These are phyloP conservation scores for Aldabrachelys gigantea DNA, from an alignment of 2,113 vertebrate genomes.

Conservation along the genomic window DNA sequence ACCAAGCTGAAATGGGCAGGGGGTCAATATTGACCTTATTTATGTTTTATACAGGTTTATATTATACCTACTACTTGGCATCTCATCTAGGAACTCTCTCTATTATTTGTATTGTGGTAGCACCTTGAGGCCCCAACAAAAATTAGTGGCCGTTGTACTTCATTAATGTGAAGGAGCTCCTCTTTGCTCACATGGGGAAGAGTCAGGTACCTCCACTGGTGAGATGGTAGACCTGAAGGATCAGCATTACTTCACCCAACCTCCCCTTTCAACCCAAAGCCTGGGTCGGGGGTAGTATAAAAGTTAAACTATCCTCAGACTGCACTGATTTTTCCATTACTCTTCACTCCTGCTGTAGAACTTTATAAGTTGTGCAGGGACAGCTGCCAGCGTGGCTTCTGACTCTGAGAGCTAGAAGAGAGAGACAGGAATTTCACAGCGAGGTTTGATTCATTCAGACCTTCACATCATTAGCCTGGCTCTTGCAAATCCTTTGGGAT, in stretches of 20 bases:
- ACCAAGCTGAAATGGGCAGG: not conserved
- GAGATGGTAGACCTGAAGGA: not conserved
- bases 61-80: not conserved
- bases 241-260: no score
- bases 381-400: not conserved
- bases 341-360: not conserved
- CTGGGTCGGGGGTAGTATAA: not conserved
- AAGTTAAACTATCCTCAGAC: not conserved
- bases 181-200: not conserved
- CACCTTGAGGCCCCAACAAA: not conserved
- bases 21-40: slow-evolving; percentile 1
- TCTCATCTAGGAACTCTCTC: not conserved
- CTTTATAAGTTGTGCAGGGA: not conserved
- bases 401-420: not conserved
- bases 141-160: not conserved
- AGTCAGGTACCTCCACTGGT: not conserved
- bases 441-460: not conserved
- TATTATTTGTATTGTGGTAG: not conserved
- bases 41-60: slow-evolving; percentile 23
- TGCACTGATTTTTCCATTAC: accelerated
- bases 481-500: not conserved
- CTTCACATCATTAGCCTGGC: not conserved
- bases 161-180: not conserved
- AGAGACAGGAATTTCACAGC: not conserved
- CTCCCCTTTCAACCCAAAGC: not conserved